These are phyloP conservation scores for Brienomyrus longianalis DNA, from an alignment of 2,113 vertebrate species.

Conservation along the genomic window DNA sequence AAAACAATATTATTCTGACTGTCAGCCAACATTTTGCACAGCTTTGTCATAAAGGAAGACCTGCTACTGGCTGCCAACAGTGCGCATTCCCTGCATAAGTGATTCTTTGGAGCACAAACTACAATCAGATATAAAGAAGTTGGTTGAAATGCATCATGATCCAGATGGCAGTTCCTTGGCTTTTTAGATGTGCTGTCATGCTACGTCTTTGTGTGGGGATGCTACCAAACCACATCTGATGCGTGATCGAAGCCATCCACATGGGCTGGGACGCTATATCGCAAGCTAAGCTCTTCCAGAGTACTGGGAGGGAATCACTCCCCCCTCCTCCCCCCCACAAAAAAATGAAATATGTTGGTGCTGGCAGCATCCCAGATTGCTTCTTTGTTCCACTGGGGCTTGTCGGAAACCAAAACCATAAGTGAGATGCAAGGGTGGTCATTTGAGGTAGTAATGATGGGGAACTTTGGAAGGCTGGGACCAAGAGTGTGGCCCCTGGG, in stretches of 20 bases:
- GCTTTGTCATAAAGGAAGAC: conserved; percentile 9
- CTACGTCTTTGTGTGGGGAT: conserved; percentile 25
- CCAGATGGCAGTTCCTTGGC: not conserved
- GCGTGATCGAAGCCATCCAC: not conserved
- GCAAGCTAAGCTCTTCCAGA: not conserved
- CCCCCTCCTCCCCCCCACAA: not conserved
- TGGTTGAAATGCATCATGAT: not conserved
- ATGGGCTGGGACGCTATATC: not conserved
- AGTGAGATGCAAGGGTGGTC: not conserved
- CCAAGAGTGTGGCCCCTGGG: not conserved
- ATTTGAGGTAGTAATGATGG: conserved; percentile 14
- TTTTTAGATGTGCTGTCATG: conserved; percentile 15
- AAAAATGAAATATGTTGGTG: not conserved
- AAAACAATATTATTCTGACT: not conserved
- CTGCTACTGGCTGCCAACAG: conserved; percentile 23
- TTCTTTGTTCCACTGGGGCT: conserved; percentile 34
- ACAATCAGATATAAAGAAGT: not conserved
- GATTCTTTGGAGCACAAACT: not conserved
- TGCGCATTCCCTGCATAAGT: not conserved
- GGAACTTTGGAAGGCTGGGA: not conserved
- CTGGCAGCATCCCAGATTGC: conserved; percentile 20
- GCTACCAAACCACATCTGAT: not conserved
- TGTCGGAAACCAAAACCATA: conserved; percentile 33
- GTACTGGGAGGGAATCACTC: not conserved
- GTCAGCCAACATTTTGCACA: conserved; percentile 15